Percentiles rank a stretch among this genome's conserved stretches.
Conservation (phyloP, 2,113 vertebrate genomes). For the Candoia aspera region DNA sequence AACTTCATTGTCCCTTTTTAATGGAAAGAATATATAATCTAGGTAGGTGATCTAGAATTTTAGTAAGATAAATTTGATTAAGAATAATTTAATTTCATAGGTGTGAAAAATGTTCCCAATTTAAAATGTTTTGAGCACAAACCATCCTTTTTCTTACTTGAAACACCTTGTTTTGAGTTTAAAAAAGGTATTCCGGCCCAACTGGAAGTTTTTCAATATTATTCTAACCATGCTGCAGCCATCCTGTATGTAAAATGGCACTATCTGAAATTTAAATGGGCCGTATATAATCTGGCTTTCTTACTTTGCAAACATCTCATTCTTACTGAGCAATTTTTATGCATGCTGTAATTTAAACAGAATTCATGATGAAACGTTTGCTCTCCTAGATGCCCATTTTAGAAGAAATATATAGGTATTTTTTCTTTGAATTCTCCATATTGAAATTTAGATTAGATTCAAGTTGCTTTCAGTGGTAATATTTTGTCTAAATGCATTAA, state of each 20-base stretch:
- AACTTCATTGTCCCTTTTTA: too few relatives aligned
- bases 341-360: not conserved
- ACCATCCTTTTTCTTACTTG: too few relatives aligned
- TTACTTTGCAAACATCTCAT: slow-evolving; percentile 1
- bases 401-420: not conserved
- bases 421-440: not conserved
- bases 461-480: too few relatives aligned
- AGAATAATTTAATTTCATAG: too few relatives aligned
- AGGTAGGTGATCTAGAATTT: too few relatives aligned
- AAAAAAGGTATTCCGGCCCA: not conserved
- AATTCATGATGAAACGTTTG: not conserved
- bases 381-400: not conserved
- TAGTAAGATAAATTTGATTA: too few relatives aligned
- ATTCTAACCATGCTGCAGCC: too few relatives aligned
- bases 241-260: not conserved
- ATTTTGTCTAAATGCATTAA: too few relatives aligned
- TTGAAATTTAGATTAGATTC: not conserved
- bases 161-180: not conserved
- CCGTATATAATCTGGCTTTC: not conserved
- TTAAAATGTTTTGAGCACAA: too few relatives aligned
- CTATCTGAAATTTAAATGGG: not conserved
- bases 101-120: too few relatives aligned
- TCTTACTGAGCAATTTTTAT: not conserved
- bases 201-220: not conserved
- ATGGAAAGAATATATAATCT: too few relatives aligned